Evolutionary conservation across 2,113 vertebrate genomes (phyloP).

Genomic region (Cromileptes altivelis): DNA sequence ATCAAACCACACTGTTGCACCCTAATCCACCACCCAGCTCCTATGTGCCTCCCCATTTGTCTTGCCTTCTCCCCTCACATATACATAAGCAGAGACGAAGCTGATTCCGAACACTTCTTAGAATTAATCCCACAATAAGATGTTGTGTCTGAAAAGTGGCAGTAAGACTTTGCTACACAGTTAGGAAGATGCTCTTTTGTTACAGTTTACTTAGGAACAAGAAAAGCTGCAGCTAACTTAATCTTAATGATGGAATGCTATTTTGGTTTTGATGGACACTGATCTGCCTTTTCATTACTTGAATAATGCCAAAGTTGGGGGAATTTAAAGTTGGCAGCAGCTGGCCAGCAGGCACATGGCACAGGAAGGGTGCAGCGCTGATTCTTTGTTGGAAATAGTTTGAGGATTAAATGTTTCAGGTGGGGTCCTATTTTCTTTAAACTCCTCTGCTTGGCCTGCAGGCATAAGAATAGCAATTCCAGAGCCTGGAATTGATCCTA

Average conservation of each 20-base stretch:
- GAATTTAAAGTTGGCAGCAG: constrained; percentile 38
- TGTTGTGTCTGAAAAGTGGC: constrained; percentile 33
- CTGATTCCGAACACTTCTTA: constrained; percentile 19
- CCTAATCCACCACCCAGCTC: constrained; percentile 65
- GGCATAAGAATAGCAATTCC: constrained; percentile 70
- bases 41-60: constrained; percentile 43
- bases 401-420: constrained; percentile 76
- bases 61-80: constrained; percentile 49
- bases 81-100: constrained; percentile 40
- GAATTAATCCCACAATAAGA: constrained; percentile 53
- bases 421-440: constrained; percentile 71
- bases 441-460: constrained; percentile 64
- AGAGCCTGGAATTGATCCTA: constrained; percentile 63
- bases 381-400: constrained; percentile 59
- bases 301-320: constrained; percentile 21
- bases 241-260: constrained; percentile 19
- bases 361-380: constrained; percentile 4
- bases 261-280: constrained; percentile 25
- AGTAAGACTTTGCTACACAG: constrained; percentile 18
- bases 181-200: constrained; percentile 28
- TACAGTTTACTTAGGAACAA: constrained; percentile 30
- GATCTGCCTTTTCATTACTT: constrained; percentile 27
- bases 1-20: constrained; percentile 67
- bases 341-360: constrained; percentile 30
- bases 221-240: constrained; percentile 24